phyloP scores from a whole-genome alignment of 2,113 vertebrate genomes.

The Mesembrinibis cayennensis region DNA sequence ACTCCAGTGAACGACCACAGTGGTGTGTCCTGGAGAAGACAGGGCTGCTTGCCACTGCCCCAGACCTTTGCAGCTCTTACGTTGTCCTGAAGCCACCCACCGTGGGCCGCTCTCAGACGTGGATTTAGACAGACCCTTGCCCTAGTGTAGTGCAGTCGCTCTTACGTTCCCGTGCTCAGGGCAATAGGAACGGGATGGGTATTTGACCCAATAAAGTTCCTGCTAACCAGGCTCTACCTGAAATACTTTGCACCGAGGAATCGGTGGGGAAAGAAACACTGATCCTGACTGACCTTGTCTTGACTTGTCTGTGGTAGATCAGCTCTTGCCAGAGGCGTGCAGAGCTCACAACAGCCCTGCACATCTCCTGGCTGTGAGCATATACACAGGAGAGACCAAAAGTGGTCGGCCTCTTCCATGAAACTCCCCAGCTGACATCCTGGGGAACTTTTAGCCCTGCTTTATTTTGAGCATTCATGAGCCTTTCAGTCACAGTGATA shows the following conservation, averaged over 20 bases:
- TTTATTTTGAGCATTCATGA: not conserved
- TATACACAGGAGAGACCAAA: not conserved
- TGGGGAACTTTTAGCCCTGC: not conserved
- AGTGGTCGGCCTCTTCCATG: not conserved
- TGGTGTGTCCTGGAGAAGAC: not conserved
- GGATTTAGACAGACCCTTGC: not conserved
- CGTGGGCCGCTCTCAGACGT: rapidly evolving
- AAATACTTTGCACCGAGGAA: not conserved
- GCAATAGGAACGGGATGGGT: not conserved
- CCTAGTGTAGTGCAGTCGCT: not conserved
- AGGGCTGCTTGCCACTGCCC: not conserved
- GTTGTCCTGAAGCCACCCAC: not conserved
- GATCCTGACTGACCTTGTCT: not conserved
- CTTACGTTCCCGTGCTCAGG: not conserved
- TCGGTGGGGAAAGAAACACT: not conserved
- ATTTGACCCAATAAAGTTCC: not conserved
- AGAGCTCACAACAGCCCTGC: not conserved
- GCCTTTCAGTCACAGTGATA: not conserved
- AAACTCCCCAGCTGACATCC: not conserved
- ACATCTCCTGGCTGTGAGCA: not conserved
- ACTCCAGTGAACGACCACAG: not conserved
- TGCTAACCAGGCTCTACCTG: not conserved
- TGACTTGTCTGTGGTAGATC: not conserved
- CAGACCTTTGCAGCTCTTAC: not conserved
- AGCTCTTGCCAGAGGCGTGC: not conserved